Evolutionary conservation across 1,140 invertebrate genomes (phyloP), one percentile per base, ranked within the genome.

Genomic region (Drosophila willistoni): DNA sequence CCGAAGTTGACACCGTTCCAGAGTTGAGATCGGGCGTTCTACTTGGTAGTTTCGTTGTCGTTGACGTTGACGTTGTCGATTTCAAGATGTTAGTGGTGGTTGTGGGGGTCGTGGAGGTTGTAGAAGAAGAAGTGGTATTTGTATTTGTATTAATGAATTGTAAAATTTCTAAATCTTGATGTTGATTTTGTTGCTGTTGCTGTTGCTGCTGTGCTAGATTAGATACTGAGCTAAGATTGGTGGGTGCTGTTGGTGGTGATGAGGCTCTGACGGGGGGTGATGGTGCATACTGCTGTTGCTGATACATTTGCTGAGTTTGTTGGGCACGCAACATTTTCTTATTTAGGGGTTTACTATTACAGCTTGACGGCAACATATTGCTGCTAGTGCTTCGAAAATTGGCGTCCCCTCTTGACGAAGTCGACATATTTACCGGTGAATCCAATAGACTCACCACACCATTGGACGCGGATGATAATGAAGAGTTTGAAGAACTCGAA

Each of bases 241-340:
- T 57, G 70, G 84, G 65, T 12, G 64, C 39, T 36, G 59, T 17
- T 44, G 60, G 33, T 44, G 60, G 36, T 68, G 83, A 68, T 54
- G 60, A 64, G 62, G 68, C 36, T 60, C 68, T 81, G 70, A 59
- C 67, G 10, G 77, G 33, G 54, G 56, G 39, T 61, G 33, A n/a
- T 64, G 56, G 41, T 69, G 81, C 63, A 73, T 59, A 79, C 68
- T 84, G 85, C 33, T 87, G 83, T 10, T 90, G 86, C 47, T 90
- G 86, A 63, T 87, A 90, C 65, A 89, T 64, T 64, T 65, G 59
- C 61, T 82, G 86, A 14, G 87, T 73, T 51, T 91, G 90, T 64
- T 91, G 91, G 0, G 91, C 91, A 19, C 91, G 82, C 68, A 92
- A 59, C 81, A 92, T 81, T 89, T 92, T 92, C 54, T 92, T 92